phyloP scores from a whole-genome alignment of 2,888 invertebrate genomes.

The Trissonchulus latispiculum region DNA sequence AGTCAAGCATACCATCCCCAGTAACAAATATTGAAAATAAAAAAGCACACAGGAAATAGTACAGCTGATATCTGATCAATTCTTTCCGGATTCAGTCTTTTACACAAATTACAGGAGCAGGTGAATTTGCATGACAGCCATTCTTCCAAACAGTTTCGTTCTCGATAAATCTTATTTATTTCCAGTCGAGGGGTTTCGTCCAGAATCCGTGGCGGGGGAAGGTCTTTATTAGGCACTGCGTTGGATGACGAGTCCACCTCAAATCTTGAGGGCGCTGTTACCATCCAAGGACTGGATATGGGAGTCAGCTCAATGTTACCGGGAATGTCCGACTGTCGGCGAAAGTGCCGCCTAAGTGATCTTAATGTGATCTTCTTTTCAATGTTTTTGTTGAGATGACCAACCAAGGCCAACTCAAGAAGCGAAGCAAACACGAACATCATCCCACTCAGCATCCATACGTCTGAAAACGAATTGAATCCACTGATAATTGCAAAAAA shows the following conservation, averaged over 20 bases:
- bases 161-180: background rate
- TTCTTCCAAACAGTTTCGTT: background rate
- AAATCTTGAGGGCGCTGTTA: background rate
- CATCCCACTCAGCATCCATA: constrained; percentile 25
- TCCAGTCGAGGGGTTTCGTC: background rate
- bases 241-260: background rate
- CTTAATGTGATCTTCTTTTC: background rate
- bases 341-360: background rate
- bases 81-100: constrained; percentile 30
- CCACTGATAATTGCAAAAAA: too few species aligned
- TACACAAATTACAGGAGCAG: background rate
- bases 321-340: background rate
- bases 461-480: constrained; percentile 28
- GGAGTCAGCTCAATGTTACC: background rate
- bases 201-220: background rate
- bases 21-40: constrained; percentile 37
- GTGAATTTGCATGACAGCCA: background rate
- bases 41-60: constrained; percentile 39
- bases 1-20: constrained; percentile 13
- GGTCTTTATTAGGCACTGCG: background rate
- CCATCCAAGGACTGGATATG: background rate
- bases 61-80: constrained; percentile 36
- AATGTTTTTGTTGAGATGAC: constrained; percentile 15
- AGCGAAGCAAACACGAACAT: constrained; percentile 22
- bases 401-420: constrained; percentile 22